Base-by-base conservation (phyloP, 2,888 invertebrate species). In the Achlya flavicornis region DNA sequence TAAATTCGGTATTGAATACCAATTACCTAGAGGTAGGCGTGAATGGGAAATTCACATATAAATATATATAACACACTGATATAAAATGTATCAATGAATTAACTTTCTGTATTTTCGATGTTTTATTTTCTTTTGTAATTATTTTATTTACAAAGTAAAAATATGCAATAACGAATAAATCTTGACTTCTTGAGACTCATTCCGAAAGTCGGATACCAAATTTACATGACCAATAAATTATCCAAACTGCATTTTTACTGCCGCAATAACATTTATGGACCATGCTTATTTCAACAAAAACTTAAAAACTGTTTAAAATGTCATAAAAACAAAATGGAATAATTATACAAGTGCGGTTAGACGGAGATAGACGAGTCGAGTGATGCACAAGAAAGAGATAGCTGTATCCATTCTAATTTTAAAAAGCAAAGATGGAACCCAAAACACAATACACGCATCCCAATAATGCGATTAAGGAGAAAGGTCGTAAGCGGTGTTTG, bases 361-460 rank as follows among this genome's bases (percentile, higher is more conserved):
- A 87, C 70, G 74, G 78, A 66, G 41, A 74, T 66, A 64, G 70
- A 70, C 73, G 75, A 77, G 76, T 74, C 74, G 64, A 57, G 67
- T 61, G 70, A 68, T 71, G 78, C 41, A 83, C 61, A 67, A 70
- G 86, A 93, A 79, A 66, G 90, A 87, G 91, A 92, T 69, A 80
- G 82, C 75, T 68, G 83, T 76, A 85, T 71, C 80, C 76, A 88
- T 89, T 91, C 92, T 92, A 92, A 92, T 89, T 92, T 92, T 90
- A 93, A 93, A 93, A 93, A 92, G 91, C 88, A 93, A 93, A 93
- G 93, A 93, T 93, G 93, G 93, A 92, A 89, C 91, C 93, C 91
- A 84, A 93, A 92, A 90, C 86, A 92, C 90, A 89, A 90, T 91
- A 87, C 89, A 89, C 83, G 85, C 84, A 84, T 90, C 90, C 85